Evolutionary conservation across 2,888 invertebrate species (phyloP).

Genomic region (Aspidiotus rigidus): DNA sequence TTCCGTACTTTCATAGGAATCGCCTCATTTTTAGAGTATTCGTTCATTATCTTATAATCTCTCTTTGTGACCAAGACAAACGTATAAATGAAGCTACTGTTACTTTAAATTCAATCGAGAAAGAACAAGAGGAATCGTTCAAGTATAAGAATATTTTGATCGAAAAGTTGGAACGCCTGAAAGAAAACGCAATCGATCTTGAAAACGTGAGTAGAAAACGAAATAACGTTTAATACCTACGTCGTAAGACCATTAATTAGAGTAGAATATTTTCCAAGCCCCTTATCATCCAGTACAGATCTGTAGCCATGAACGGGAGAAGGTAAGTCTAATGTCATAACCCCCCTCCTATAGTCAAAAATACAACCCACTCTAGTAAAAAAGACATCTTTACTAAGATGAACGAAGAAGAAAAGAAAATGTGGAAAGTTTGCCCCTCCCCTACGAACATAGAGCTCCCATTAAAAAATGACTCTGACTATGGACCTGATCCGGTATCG

Average conservation of each 20-base stretch:
- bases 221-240: neutral
- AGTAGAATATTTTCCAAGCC: neutral
- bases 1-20: neutral
- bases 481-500: too few relatives aligned
- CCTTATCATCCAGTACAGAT: too few relatives aligned
- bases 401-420: too few relatives aligned
- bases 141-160: conserved; percentile 66
- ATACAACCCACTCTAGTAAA: too few relatives aligned
- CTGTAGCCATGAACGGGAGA: too few relatives aligned
- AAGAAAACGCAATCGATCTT: conserved; percentile 64
- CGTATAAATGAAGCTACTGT: conserved; percentile 69
- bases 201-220: conserved; percentile 75
- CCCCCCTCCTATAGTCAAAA: too few relatives aligned
- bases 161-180: conserved; percentile 68
- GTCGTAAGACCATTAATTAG: neutral
- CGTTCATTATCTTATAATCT: neutral
- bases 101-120: conserved; percentile 71
- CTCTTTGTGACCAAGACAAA: conserved; percentile 44
- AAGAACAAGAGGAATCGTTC: conserved; percentile 73
- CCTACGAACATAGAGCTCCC: too few relatives aligned
- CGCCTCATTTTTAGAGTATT: neutral
- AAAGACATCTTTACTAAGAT: too few relatives aligned
- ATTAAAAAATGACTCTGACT: too few relatives aligned
- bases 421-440: too few relatives aligned
- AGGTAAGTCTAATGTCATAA: too few relatives aligned